These are phyloP conservation scores for Drosophila prosaltans DNA, from an alignment of 1,140 invertebrate genomes.

Conservation along the genomic window DNA sequence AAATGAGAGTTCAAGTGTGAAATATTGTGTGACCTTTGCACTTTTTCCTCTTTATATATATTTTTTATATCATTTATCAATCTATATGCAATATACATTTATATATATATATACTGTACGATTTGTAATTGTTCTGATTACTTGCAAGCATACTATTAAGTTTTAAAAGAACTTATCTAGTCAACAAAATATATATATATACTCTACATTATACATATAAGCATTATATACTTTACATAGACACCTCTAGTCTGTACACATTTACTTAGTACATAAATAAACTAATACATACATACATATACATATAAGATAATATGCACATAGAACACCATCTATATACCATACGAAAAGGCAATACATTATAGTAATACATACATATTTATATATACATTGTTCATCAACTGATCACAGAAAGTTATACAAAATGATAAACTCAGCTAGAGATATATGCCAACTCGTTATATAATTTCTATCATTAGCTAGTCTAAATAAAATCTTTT, in stretches of 20 bases:
- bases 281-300: background rate
- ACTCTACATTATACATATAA: conserved; percentile 16
- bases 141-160: conserved; percentile 55
- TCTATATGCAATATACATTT: conserved; percentile 20
- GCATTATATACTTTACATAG: background rate
- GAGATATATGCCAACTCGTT: too few relatives aligned
- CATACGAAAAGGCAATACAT: background rate
- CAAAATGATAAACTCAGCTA: too few relatives aligned
- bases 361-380: background rate
- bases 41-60: conserved; percentile 24
- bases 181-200: background rate
- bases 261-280: conserved; percentile 5
- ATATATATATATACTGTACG: conserved; percentile 51
- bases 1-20: conserved; percentile 27
- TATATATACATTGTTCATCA: conserved; percentile 30
- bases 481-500: too few relatives aligned
- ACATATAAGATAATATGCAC: conserved; percentile 1
- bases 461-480: too few relatives aligned
- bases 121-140: conserved; percentile 60
- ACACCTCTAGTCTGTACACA: background rate
- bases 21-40: conserved; percentile 32
- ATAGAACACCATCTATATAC: background rate
- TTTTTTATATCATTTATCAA: conserved; percentile 22
- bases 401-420: conserved; percentile 24
- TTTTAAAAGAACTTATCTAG: conserved; percentile 10